Percentiles rank a stretch among this genome's conserved stretches.
phyloP scores from a whole-genome alignment of 2,797 vertebrate species.

The Aplochiton taeniatus region DNA sequence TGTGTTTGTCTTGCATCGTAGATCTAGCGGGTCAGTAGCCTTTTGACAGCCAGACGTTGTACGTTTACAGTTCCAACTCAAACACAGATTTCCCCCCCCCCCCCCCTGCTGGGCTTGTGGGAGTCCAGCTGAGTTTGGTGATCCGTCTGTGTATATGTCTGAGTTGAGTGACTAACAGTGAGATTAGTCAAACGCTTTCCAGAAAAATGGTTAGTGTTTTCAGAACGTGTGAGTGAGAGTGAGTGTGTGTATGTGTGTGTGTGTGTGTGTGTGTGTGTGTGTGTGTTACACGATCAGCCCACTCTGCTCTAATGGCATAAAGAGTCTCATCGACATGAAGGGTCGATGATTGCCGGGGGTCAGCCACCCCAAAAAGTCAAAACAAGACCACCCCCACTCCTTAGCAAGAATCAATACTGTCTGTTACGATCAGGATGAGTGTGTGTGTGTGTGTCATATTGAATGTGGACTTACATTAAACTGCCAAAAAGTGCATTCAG shows the following conservation, averaged over 20 bases:
- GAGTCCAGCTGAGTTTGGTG: constrained; percentile 16
- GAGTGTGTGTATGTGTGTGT: not conserved
- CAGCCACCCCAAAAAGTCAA: constrained; percentile 59
- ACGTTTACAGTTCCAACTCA: constrained; percentile 42
- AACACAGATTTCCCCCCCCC: constrained; percentile 55
- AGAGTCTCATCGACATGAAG: constrained; percentile 59
- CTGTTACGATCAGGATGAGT: not conserved
- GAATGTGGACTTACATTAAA: no score
- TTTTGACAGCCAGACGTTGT: constrained; percentile 57
- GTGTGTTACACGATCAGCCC: constrained; percentile 38
- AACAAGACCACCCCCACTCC: constrained; percentile 22
- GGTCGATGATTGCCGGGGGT: constrained; percentile 59
- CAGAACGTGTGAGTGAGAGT: not conserved
- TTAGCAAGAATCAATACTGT: constrained; percentile 44
- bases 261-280: not conserved
- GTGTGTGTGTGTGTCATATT: not conserved
- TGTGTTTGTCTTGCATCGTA: constrained; percentile 12
- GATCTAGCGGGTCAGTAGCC: constrained; percentile 42
- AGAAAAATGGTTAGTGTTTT: constrained; percentile 2
- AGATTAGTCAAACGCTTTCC: not conserved
- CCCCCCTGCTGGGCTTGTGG: constrained; percentile 21
- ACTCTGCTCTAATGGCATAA: constrained; percentile 60
- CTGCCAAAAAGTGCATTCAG: no score
- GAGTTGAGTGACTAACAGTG: not conserved
- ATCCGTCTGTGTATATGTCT: constrained; percentile 18